Conservation (phyloP, 2,888 invertebrate genomes). For the Meta bourneti region DNA sequence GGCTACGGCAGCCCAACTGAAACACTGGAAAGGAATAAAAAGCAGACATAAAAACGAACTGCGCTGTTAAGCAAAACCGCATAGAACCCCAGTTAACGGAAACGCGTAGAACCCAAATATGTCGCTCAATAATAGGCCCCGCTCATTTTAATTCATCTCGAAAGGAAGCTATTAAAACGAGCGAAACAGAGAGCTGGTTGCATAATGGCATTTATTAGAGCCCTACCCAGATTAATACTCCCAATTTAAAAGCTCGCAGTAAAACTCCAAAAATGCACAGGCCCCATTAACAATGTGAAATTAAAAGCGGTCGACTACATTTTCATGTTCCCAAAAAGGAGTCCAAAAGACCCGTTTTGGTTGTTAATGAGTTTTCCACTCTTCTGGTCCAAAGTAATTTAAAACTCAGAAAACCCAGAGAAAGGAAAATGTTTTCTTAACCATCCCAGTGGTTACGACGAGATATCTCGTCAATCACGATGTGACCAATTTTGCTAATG, state of each 20-base stretch:
- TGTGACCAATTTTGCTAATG: too few relatives aligned
- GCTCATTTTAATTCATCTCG: not conserved
- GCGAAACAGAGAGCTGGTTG: not conserved
- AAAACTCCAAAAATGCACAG: not conserved
- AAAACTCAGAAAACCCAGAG: too few relatives aligned
- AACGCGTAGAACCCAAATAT: not conserved
- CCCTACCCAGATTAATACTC: not conserved
- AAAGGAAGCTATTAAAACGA: not conserved
- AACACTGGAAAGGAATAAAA: not conserved
- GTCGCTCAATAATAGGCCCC: not conserved
- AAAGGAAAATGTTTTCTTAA: too few relatives aligned
- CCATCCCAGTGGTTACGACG: too few relatives aligned
- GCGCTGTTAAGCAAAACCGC: not conserved
- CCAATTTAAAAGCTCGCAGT: not conserved
- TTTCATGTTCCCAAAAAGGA: not conserved
- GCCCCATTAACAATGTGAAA: not conserved
- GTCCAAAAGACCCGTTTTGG: too few relatives aligned
- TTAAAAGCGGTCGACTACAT: not conserved
- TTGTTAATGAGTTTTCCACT: too few relatives aligned
- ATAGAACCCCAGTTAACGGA: not conserved
- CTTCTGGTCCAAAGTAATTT: too few relatives aligned
- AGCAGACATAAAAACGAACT: not conserved
- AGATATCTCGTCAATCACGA: too few relatives aligned
- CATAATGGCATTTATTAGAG: not conserved
- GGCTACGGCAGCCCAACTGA: not conserved